Percentiles rank a stretch among this genome's conserved stretches.
Conservation (phyloP, 2,797 vertebrate genomes). For the Anguilla pacifica region DNA sequence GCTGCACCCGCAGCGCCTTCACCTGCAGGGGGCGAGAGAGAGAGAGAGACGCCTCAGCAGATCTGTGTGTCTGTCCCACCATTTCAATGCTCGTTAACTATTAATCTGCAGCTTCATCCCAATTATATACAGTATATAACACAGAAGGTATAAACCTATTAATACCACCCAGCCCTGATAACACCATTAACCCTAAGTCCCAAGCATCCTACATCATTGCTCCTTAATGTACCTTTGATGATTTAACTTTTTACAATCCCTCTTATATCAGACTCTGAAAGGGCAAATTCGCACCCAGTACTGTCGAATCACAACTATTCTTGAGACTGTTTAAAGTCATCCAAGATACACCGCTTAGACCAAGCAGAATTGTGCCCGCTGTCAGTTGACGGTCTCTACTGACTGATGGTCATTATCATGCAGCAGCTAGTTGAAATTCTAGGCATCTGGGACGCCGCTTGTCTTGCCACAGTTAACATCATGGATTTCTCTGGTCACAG, state of each 20-base stretch:
- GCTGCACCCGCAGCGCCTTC: constrained; percentile 80
- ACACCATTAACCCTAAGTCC: background rate
- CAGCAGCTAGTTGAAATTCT: background rate
- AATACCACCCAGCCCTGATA: background rate
- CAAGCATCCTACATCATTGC: background rate
- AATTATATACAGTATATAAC: background rate
- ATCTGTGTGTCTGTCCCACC: background rate
- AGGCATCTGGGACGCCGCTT: background rate
- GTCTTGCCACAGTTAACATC: background rate
- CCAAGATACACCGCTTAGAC: background rate
- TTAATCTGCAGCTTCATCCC: background rate
- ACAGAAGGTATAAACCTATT: background rate
- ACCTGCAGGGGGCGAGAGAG: constrained; percentile 66
- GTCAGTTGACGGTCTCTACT: background rate
- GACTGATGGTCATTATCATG: too few species aligned
- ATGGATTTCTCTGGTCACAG: background rate
- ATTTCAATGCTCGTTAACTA: background rate
- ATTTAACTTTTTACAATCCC: too few species aligned
- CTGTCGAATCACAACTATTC: too few species aligned
- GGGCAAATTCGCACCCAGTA: too few species aligned
- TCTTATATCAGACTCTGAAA: too few species aligned
- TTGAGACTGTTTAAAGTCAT: background rate
- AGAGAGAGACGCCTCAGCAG: background rate
- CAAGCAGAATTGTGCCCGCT: background rate
- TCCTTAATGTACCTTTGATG: too few species aligned